Percentiles rank a stretch among this genome's conserved stretches.
These are phyloP conservation scores for Caenorhabditis drosophilae DNA, from an alignment of 2,888 invertebrate genomes.

Conservation along the genomic window DNA sequence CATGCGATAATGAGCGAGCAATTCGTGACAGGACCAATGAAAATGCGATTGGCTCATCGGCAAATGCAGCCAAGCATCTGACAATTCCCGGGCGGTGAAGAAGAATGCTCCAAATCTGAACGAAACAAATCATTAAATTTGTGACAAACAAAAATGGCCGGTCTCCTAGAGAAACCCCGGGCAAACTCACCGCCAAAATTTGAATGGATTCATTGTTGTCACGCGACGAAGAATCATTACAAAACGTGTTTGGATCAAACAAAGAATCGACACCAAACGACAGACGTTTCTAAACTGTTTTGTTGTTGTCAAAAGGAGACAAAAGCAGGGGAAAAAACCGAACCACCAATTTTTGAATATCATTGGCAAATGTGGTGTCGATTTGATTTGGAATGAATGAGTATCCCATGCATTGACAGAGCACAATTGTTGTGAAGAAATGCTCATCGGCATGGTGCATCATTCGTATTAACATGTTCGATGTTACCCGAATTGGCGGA, in stretches of 20 bases:
- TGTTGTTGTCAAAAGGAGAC: too few species aligned
- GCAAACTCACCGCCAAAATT: slow-evolving; percentile 36
- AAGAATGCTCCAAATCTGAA: slow-evolving; percentile 59
- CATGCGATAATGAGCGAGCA: slow-evolving; percentile 52
- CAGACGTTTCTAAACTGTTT: slow-evolving; percentile 53
- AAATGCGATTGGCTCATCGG: slow-evolving; percentile 60
- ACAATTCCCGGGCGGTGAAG: slow-evolving; percentile 57
- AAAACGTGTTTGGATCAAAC: slow-evolving; percentile 54
- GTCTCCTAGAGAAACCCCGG: slow-evolving; percentile 1
- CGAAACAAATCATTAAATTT: slow-evolving; percentile 1
- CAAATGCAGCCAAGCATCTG: slow-evolving; percentile 59
- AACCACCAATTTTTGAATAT: slow-evolving; percentile 59
- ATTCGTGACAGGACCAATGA: slow-evolving; percentile 56
- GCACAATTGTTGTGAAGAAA: slow-evolving; percentile 64
- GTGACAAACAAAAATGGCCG: not conserved
- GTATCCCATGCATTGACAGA: slow-evolving; percentile 62
- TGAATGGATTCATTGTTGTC: slow-evolving; percentile 49
- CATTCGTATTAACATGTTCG: slow-evolving; percentile 57
- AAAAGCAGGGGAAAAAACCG: too few species aligned
- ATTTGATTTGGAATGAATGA: slow-evolving; percentile 49
- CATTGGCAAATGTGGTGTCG: slow-evolving; percentile 50
- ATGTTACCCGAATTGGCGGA: slow-evolving; percentile 43
- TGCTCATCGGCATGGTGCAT: slow-evolving; percentile 48
- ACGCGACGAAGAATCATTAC: slow-evolving; percentile 38
- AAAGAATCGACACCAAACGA: slow-evolving; percentile 58